These are phyloP conservation scores for Ophion obscuratus DNA, from an alignment of 2,888 invertebrate genomes.

Conservation along the genomic window DNA sequence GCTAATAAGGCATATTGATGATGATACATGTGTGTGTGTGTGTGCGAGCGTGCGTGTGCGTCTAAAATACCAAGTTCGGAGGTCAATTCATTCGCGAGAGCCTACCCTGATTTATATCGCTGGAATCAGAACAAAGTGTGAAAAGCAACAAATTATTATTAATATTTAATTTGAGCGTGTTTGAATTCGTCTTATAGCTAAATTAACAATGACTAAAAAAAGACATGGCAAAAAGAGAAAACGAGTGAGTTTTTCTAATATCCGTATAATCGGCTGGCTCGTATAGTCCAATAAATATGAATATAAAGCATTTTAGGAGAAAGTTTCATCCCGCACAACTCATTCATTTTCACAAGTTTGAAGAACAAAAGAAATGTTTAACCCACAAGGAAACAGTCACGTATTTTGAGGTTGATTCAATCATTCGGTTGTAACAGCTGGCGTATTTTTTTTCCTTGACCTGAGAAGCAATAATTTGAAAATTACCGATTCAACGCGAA, in stretches of 20 bases:
- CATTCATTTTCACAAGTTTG: neutral
- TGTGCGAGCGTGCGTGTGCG: neutral
- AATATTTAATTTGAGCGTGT: conserved; percentile 29
- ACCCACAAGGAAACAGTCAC: neutral
- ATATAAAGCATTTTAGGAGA: conserved; percentile 23
- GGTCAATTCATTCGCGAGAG: conserved; percentile 47
- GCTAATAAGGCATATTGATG: too few species aligned
- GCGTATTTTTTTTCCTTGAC: neutral
- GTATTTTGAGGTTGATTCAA: neutral
- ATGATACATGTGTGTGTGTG: neutral
- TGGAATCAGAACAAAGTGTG: conserved; percentile 37
- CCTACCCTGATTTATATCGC: conserved; percentile 24
- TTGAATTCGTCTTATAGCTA: conserved; percentile 30
- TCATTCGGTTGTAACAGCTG: neutral
- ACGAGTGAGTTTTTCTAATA: conserved; percentile 53
- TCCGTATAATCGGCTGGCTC: conserved; percentile 44
- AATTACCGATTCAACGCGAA: too few species aligned
- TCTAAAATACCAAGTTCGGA: conserved; percentile 4
- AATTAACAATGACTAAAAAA: conserved; percentile 40
- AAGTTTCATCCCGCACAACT: neutral
- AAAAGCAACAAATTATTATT: conserved; percentile 20
- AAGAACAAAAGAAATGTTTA: neutral
- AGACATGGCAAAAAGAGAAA: conserved; percentile 17
- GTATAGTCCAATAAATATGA: conserved; percentile 53
- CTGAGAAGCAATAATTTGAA: too few species aligned